Conservation (phyloP, 1,140 invertebrate species). For the Monochamus saltuarius region DNA sequence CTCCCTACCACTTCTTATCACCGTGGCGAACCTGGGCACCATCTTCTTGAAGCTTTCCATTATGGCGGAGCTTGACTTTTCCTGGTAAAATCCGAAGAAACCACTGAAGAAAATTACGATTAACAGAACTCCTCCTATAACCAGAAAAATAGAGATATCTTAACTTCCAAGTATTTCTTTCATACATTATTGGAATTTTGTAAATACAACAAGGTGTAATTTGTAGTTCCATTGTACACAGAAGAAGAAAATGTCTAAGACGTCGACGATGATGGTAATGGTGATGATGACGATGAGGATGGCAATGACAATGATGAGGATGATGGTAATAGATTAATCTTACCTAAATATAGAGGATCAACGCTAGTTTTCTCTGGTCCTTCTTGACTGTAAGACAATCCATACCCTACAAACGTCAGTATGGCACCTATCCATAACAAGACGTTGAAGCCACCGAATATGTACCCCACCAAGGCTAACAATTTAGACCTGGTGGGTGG, state of each 20-base stretch:
- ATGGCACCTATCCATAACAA: slow-evolving; percentile 73
- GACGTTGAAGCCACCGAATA: slow-evolving; percentile 71
- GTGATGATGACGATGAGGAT: too few relatives aligned
- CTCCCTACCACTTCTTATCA: slow-evolving; percentile 66
- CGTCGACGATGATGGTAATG: too few relatives aligned
- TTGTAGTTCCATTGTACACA: too few relatives aligned
- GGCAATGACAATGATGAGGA: too few relatives aligned
- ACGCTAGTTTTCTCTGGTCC: slow-evolving; percentile 64
- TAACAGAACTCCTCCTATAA: slow-evolving; percentile 52
- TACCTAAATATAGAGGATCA: slow-evolving; percentile 47
- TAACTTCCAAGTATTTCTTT: too few relatives aligned
- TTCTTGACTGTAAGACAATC: slow-evolving; percentile 49
- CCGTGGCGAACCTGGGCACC: slow-evolving; percentile 60
- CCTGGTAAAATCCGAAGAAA: slow-evolving; percentile 61
- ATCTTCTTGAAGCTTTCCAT: slow-evolving; percentile 72
- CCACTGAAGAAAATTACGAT: slow-evolving; percentile 67
- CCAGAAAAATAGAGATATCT: not conserved
- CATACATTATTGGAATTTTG: too few relatives aligned
- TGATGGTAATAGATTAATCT: too few relatives aligned
- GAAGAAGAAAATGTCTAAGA: too few relatives aligned
- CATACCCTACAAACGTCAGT: slow-evolving; percentile 69
- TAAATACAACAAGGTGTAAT: too few relatives aligned
- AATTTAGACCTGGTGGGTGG: slow-evolving; percentile 26
- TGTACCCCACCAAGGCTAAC: slow-evolving; percentile 34
- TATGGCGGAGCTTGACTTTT: slow-evolving; percentile 60